phyloP scores from a whole-genome alignment of 2,797 vertebrate genomes.

The Acanthurus tractus region DNA sequence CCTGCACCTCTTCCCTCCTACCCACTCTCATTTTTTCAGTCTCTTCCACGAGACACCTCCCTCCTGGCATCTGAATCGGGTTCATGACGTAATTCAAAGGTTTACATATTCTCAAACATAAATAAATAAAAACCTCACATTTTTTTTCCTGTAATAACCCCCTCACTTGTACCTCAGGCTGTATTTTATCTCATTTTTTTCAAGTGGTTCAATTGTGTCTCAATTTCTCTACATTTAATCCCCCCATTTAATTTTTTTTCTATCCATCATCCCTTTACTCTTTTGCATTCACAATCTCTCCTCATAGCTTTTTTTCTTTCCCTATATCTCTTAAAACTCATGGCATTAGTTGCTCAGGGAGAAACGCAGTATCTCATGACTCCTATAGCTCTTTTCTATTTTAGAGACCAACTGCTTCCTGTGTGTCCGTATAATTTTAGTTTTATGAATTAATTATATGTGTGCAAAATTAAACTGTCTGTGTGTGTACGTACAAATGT shows the following conservation, averaged over 20 bases:
- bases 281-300: conserved; percentile 19
- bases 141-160: background rate
- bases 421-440: conserved; percentile 55
- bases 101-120: conserved; percentile 8
- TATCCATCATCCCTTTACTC: conserved; percentile 14
- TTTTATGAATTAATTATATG: conserved; percentile 62
- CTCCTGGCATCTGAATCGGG: conserved; percentile 41
- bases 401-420: conserved; percentile 33
- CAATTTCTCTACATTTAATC: conserved; percentile 21
- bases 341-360: conserved; percentile 22
- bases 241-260: conserved; percentile 22
- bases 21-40: conserved; percentile 25
- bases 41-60: conserved; percentile 23
- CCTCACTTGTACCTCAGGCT: no score
- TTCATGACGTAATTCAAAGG: conserved; percentile 39
- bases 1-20: conserved; percentile 22
- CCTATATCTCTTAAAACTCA: conserved; percentile 18
- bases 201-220: background rate
- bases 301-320: conserved; percentile 2
- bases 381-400: conserved; percentile 43
- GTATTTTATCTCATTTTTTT: conserved; percentile 6
- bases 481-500: conserved; percentile 8
- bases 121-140: background rate
- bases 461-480: conserved; percentile 25
- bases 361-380: conserved; percentile 15